Base-by-base conservation (phyloP, 1,140 invertebrate species). In the Cydia strobilella region DNA sequence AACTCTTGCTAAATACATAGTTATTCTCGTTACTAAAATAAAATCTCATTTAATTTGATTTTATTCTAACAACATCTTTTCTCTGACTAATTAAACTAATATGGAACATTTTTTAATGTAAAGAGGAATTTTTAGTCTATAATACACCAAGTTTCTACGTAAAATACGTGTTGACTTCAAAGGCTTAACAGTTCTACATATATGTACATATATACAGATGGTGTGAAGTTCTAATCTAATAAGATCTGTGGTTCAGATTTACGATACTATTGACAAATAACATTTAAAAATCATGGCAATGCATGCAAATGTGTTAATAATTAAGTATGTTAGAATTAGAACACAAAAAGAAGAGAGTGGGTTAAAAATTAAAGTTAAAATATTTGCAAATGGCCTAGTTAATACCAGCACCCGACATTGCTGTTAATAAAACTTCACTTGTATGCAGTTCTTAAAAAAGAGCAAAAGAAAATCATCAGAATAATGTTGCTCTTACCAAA, bases 361-460 rank as follows among this genome's bases (percentile, higher is more conserved):
- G 54, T 69, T 69, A 69, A 35, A 69, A 35, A 69, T 69, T 39
- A 69, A 42, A 62, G 48, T 66, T 35, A 76, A 20, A 79, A 79
- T 87, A 86, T 88, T 90, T 90, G 88, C 85, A 89, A 90, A 92
- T 87, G 84, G 88, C 72, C 82, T 73, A 78, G 84, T 86, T 88
- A 86, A 84, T 83, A 86, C 90, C 89, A 81, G 86, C 90, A 92
- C 88, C 89, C 86, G 83, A 90, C 88, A 88, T 88, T 84, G 86
- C 86, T 86, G 84, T 90, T 89, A 86, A 86, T 31, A n/a, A 31
- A 65, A 31, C 54, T 23, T 59, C 54, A 59, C 7, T 59, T 59
- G n/a, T 18, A 54, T 54, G 20, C 54, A 59, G 54, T 59, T 59
- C 54, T 59, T 59, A 59, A 59, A 59, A 59, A 59, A 59, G 54